Evolutionary conservation across 2,113 vertebrate genomes (phyloP), one percentile per base, ranked within the genome.

Genomic region (Montifringilla adamsi): DNA sequence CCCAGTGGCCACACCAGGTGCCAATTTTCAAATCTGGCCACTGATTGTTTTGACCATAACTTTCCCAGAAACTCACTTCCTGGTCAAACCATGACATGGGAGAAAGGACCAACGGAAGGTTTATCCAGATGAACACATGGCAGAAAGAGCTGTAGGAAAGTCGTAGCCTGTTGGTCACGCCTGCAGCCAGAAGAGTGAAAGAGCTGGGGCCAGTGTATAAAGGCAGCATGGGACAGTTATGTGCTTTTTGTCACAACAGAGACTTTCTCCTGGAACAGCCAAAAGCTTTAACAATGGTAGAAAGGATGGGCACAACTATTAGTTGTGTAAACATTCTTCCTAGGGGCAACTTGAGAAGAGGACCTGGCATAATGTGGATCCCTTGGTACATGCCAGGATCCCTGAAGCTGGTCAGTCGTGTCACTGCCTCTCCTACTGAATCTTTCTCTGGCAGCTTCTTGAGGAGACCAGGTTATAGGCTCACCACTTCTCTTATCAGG

Each of bases 151-250:
- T 49, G 27, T 23, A 37, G 68, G 56, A 84, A 75, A 75, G 15
- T 39, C 0, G 0, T 13, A 64, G 39, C 39, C 47, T 79, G 10
- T 26, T 2, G 6, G 7, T 44, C 2, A 0, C 0, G 2, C 9
- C 56, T 60, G 39, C 1, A 3, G 35, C 28, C 44, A 11, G 15
- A 23, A 28, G 11, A 89, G 8, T 7, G 14, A 30, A 68, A 30
- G 23, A 52, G 1, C 28, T 5, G 10, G 24, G 14, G 11, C n/a
- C 15, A 30, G 37, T 7, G 5, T 14, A 0, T 41, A 67, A 50
- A 79, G 28, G 19, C n/a, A 70, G 30, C 28, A 35, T 0, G 0
- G 15, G 24, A 39, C 19, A 64, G 24, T 35, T 39, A 12, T 9
- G 27, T 37, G 27, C 19, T 59, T 50, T 41, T 15, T 73, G 7